phyloP scores from a whole-genome alignment of 2,797 vertebrate species.

The Bradypodion pumilum region DNA sequence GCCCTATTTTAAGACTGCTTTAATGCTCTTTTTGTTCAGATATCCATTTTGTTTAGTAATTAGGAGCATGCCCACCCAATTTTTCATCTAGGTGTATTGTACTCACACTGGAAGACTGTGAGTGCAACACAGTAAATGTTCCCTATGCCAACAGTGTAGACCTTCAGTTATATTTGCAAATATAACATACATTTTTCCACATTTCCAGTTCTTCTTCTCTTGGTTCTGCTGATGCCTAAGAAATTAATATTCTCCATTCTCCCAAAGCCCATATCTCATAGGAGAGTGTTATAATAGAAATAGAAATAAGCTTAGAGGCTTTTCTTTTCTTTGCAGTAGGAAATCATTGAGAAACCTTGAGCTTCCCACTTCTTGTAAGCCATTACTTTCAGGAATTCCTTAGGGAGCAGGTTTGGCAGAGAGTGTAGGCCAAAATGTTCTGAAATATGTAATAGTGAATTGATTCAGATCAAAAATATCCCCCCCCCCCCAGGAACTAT shows the following conservation, averaged over 20 bases:
- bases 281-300: neutral
- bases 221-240: neutral
- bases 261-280: neutral
- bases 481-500: neutral
- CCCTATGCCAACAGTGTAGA: no score
- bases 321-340: neutral
- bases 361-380: constrained; percentile 17
- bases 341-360: constrained; percentile 25
- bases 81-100: neutral
- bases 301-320: neutral
- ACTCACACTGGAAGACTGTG: neutral
- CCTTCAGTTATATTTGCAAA: neutral
- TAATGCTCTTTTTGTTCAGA: neutral
- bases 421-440: neutral
- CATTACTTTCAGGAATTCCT: constrained; percentile 1
- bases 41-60: neutral
- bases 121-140: neutral
- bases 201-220: neutral
- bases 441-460: constrained; percentile 31
- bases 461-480: neutral
- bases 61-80: neutral
- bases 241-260: neutral
- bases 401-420: constrained; percentile 6
- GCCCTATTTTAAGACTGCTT: neutral
- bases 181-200: neutral